Evolutionary conservation across 2,888 invertebrate species (phyloP), one percentile per base, ranked within the genome.

Genomic region (Agrotis ipsilon): DNA sequence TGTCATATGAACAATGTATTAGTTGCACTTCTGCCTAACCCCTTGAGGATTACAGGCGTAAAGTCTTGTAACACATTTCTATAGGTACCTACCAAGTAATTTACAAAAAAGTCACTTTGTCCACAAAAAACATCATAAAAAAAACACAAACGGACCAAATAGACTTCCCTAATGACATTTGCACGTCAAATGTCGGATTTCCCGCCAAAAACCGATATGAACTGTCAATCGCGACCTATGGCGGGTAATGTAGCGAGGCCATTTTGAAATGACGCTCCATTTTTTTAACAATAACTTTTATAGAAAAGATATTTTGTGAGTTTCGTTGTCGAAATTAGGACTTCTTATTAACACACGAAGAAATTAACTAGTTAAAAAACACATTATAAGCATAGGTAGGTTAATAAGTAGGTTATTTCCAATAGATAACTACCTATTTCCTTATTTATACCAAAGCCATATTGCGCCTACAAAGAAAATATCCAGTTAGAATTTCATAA

Each of bases 171-270:
- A 90, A 88, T 88, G 89, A 88, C 88, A 85, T 88, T 90, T 88
- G 75, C 71, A 63, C 81, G 83, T 90, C 89, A 89, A 85, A 86
- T 85, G 92, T 90, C 92, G 89, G 82, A 89, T 89, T 89, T 87
- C 77, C 84, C 88, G 87, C 88, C 86, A 86, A 80, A 39, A 85
- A 80, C 79, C 70, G 83, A 88, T 84, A 82, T 77, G 82, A 72
- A 76, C 78, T 87, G 88, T 86, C 89, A 86, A 88, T 85, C 82
- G 70, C 13, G 45, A 43, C n/a, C 18, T 24, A 18, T 70, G 21
- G 70, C 57, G 51, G 58, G 66, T 84, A 86, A 86, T 85, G 81
- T 82, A 80, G 65, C 78, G 75, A 80, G 59, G 71, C 64, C 52
- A 68, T 65, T 63, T 71, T 61, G 61, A 68, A 79, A 80, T 79